Evolutionary conservation across 2,113 vertebrate species (phyloP).

Genomic region (Aepyceros melampus): DNA sequence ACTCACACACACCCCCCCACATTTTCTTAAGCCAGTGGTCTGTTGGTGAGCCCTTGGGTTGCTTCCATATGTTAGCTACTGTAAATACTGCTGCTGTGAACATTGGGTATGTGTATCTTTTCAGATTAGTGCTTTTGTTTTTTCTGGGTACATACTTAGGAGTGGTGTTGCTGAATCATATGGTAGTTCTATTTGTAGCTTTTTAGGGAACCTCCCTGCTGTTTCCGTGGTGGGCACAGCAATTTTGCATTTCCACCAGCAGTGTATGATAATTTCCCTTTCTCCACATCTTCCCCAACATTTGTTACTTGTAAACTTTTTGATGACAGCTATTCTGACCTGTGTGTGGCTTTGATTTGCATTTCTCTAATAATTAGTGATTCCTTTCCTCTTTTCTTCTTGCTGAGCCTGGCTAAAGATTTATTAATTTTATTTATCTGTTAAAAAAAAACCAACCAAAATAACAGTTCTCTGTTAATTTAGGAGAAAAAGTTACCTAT

Average conservation of each 20-base stretch:
- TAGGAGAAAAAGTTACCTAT: background rate
- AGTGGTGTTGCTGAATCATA: background rate
- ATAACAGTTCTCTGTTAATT: background rate
- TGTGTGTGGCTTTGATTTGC: background rate
- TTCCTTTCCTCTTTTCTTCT: background rate
- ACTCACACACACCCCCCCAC: fast-evolving
- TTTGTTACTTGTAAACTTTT: background rate
- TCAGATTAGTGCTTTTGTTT: background rate
- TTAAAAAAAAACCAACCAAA: background rate
- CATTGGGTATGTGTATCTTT: background rate
- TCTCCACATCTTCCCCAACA: background rate
- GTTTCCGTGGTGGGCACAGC: background rate
- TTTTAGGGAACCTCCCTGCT: background rate
- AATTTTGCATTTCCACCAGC: background rate
- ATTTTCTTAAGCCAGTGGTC: background rate
- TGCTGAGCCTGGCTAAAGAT: background rate
- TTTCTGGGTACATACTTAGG: background rate
- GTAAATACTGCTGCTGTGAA: background rate
- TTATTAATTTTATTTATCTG: background rate
- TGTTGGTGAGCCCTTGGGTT: background rate
- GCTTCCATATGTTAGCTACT: background rate
- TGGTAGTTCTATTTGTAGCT: background rate
- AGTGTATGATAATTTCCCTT: background rate
- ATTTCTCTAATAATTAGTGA: background rate
- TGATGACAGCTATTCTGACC: background rate